Conservation (phyloP, 23 tunicate species). For the Trididemnum nubilum region DNA sequence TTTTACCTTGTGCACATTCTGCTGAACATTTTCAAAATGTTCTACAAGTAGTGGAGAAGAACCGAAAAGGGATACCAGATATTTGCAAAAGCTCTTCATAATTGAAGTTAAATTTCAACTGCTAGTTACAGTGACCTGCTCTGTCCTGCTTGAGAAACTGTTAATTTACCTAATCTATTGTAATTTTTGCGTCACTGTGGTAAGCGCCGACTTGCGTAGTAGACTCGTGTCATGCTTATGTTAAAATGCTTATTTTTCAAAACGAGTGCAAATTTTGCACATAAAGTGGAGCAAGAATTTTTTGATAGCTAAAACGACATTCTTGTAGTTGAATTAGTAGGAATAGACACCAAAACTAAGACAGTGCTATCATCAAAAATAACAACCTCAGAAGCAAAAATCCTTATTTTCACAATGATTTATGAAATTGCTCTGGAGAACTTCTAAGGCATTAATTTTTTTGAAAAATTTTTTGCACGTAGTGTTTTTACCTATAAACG, state of each 20-base stretch:
- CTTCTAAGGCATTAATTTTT: slow-evolving; percentile 1
- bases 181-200: not conserved
- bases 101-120: not conserved
- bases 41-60: slow-evolving; percentile 9
- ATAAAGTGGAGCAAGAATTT: not conserved
- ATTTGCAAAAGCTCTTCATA: slow-evolving; percentile 8
- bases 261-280: slow-evolving; percentile 8
- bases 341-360: not conserved
- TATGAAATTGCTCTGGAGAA: not conserved
- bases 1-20: slow-evolving; percentile 18
- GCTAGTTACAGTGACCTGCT: too few species aligned
- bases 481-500: slow-evolving; percentile 10
- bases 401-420: slow-evolving; percentile 16
- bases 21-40: slow-evolving; percentile 17
- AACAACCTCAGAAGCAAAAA: not conserved
- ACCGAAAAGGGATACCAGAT: not conserved
- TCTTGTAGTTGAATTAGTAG: slow-evolving; percentile 15
- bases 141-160: slow-evolving; percentile 12
- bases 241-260: too few species aligned
- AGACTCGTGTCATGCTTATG: too few species aligned
- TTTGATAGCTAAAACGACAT: slow-evolving; percentile 4
- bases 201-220: too few species aligned
- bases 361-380: slow-evolving; percentile 4
- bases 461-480: slow-evolving; percentile 3
- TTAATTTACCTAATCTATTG: not conserved